A percentile compares a stretch with the other conserved stretches of the same genome.
phyloP scores from a whole-genome alignment of 2,797 vertebrate genomes.

The Tenualosa thibaudeaui region DNA sequence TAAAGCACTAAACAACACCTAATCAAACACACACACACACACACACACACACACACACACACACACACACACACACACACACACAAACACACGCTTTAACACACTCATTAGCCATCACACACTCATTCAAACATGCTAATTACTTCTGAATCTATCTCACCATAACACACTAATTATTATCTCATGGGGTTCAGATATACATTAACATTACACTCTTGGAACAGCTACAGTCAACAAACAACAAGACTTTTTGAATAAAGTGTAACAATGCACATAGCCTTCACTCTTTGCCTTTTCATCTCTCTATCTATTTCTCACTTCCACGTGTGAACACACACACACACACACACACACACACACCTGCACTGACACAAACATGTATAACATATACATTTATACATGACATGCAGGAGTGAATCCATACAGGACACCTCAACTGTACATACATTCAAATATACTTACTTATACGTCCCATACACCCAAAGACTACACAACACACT shows the following conservation, averaged over 20 bases:
- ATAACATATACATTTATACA: neutral
- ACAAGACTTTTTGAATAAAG: neutral
- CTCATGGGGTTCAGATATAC: neutral
- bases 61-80: neutral
- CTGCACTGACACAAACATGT: no score
- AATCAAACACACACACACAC: neutral
- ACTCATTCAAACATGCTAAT: neutral
- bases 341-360: neutral
- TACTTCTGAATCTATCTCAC: neutral
- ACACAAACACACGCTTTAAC: neutral
- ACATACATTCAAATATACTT: neutral
- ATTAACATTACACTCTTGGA: neutral
- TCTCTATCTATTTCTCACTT: no score
- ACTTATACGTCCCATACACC: no score
- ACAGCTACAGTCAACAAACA: neutral
- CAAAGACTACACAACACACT: neutral
- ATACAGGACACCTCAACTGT: no score
- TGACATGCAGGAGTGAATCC: neutral
- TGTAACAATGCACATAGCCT: neutral
- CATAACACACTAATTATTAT: neutral
- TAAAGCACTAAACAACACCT: neutral
- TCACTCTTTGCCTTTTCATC: neutral
- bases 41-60: neutral
- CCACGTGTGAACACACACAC: neutral
- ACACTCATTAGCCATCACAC: conserved; percentile 6